Base-by-base conservation (phyloP, 1,140 invertebrate genomes). In the Macrosteles quadrilineatus region DNA sequence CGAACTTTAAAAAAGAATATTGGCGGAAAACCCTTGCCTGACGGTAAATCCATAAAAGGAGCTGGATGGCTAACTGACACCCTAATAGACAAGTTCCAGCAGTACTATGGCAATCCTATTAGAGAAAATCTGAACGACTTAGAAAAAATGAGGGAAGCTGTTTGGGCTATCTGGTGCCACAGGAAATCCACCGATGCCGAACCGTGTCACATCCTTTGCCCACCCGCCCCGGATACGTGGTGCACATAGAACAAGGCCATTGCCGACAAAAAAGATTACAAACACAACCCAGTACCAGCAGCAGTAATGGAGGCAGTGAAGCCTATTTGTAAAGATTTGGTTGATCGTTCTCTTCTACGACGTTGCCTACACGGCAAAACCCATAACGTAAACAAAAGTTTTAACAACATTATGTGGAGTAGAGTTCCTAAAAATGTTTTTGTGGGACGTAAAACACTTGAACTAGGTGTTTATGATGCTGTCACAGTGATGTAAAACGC, bases 171-270 rank as follows among this genome's bases (percentile, higher is more conserved):
- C 0, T 71, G 36, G 64, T 73, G 25, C 47, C 72, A 73, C 30
- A 27, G 21, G 27, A 14, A 12, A 25, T 71, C 62, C 1, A 66
- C 45, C n/a, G 47, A 71, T 53, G 63, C 67, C 67, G 57, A 25
- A n/a, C 63, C 69, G 27, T 27, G 73, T 19, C 72, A 73, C 57
- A 55, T 19, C 12, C 67, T 69, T 74, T 79, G 77, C 67, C 74
- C 75, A 12, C 32, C 31, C 29, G 77, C 75, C 21, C 71, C 53
- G 63, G 74, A 77, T 29, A 73, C 68, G 1, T 79, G 76, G 77
- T 78, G 78, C 57, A 69, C 71, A 45, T 80, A 74, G 73, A 73
- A 74, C 25, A 74, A 74, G 73, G 75, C 75, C 62, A 32, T 21
- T 30, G 71, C 67, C 31, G 68, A 67, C 32, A 68, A 70, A 43